A percentile compares a stretch with the other conserved stretches of the same genome.
Evolutionary conservation across 2,113 vertebrate genomes (phyloP).

Genomic region (Bufo bufo): DNA sequence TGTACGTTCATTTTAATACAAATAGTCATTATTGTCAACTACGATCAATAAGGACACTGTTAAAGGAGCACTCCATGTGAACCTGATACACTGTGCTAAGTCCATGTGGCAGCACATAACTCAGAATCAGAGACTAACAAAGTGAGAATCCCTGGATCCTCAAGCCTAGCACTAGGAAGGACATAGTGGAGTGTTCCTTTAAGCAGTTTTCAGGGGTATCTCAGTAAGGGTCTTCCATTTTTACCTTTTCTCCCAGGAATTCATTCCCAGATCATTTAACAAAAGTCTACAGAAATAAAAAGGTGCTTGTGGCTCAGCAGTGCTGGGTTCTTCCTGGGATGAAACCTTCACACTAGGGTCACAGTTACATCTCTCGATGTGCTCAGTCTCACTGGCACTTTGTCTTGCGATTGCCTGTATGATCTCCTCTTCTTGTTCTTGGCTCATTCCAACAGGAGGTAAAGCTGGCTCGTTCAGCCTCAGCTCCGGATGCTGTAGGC

Average conservation of each 20-base stretch:
- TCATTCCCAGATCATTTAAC: slow-evolving; percentile 94
- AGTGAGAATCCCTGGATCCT: too few species aligned
- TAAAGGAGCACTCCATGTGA: too few species aligned
- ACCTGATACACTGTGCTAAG: too few species aligned
- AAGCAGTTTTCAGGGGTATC: too few species aligned
- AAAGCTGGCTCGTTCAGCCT: slow-evolving; percentile 85
- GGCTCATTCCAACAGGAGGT: slow-evolving; percentile 84
- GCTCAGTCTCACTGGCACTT: slow-evolving; percentile 79
- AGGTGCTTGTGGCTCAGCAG: slow-evolving; percentile 84
- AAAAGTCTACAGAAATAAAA: slow-evolving; percentile 95
- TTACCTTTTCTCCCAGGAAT: slow-evolving; percentile 98
- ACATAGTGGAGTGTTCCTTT: too few species aligned
- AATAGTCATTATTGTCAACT: too few species aligned
- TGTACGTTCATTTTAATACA: too few species aligned
- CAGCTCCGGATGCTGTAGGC: slow-evolving; percentile 82
- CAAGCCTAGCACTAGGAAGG: too few species aligned
- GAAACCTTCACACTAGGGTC: slow-evolving; percentile 73
- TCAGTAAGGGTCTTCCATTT: too few species aligned
- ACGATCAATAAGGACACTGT: too few species aligned
- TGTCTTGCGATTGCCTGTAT: slow-evolving; percentile 81
- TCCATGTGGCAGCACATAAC: too few species aligned
- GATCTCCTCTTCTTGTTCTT: slow-evolving; percentile 82
- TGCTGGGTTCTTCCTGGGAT: slow-evolving; percentile 75
- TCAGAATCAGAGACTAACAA: too few species aligned
- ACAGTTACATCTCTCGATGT: slow-evolving; percentile 70